A percentile compares a stretch with the other conserved stretches of the same genome.
These are phyloP conservation scores for Proterorhinus semilunaris DNA, from an alignment of 2,113 vertebrate genomes.

Conservation along the genomic window DNA sequence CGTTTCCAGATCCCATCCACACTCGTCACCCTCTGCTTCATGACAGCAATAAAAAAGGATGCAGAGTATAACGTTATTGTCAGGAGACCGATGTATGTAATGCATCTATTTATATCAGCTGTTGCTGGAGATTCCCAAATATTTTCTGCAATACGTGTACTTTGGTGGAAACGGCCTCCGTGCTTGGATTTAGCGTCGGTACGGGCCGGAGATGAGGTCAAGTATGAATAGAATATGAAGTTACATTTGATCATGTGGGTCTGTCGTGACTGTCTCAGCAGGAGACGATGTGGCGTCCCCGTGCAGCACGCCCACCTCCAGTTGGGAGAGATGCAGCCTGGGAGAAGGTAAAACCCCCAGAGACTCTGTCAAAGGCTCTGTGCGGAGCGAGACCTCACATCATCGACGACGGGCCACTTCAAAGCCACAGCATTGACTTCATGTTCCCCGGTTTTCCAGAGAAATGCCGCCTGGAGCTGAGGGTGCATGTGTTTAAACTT, in stretches of 20 bases:
- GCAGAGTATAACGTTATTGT: neutral
- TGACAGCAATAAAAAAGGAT: neutral
- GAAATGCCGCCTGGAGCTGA: too few relatives aligned
- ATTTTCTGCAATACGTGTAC: constrained; percentile 28
- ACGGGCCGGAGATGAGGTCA: neutral
- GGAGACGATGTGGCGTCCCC: constrained; percentile 72
- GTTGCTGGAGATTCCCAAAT: constrained; percentile 10
- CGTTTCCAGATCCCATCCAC: too few relatives aligned
- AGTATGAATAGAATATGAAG: neutral
- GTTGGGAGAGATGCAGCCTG: constrained; percentile 73
- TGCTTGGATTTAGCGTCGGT: neutral
- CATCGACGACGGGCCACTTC: constrained; percentile 30
- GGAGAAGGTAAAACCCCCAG: constrained; percentile 73
- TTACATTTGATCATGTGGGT: neutral
- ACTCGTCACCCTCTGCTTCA: too few relatives aligned
- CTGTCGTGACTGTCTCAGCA: constrained; percentile 50
- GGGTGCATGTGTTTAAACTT: too few relatives aligned
- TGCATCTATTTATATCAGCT: constrained; percentile 4
- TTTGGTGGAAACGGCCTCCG: constrained; percentile 21
- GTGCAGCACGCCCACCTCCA: constrained; percentile 63
- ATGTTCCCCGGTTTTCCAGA: constrained; percentile 23
- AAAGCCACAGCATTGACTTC: constrained; percentile 13
- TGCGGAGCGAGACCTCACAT: constrained; percentile 29
- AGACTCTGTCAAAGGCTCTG: rapidly evolving
- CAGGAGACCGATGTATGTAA: neutral